A percentile compares a stretch with the other conserved stretches of the same genome.
These are phyloP conservation scores for Lipotes vexillifer DNA, from an alignment of 2,113 vertebrate species.

Conservation along the genomic window DNA sequence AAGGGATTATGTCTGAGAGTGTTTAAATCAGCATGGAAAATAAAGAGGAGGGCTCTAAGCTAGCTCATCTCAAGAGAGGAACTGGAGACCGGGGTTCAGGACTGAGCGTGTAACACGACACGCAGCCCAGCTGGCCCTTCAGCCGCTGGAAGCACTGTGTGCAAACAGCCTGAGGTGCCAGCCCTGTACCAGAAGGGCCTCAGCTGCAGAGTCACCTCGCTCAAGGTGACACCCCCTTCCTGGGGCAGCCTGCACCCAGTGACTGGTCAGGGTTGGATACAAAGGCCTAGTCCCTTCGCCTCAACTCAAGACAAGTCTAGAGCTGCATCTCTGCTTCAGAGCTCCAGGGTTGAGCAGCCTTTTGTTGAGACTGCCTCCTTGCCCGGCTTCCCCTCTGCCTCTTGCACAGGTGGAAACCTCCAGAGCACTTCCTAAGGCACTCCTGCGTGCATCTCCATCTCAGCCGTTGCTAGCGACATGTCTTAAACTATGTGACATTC, in stretches of 20 bases:
- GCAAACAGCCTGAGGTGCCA: neutral
- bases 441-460: neutral
- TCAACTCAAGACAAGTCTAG: neutral
- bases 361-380: fast-evolving
- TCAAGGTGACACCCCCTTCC: neutral
- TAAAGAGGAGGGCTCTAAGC: neutral
- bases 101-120: fast-evolving
- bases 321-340: neutral
- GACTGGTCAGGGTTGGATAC: neutral
- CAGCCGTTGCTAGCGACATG: neutral
- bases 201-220: neutral
- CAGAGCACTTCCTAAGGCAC: neutral
- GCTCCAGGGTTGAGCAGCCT: too few species aligned
- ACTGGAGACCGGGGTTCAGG: neutral
- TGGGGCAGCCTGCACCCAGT: neutral
- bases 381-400: neutral
- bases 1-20: neutral
- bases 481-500: neutral
- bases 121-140: fast-evolving
- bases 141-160: neutral
- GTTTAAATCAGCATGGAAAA: neutral
- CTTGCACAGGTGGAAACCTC: neutral
- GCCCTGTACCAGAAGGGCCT: neutral
- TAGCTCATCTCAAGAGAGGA: neutral
- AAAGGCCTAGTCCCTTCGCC: neutral